Evolutionary conservation across 2,888 invertebrate genomes (phyloP).

Genomic region (Ophion ellenae): DNA sequence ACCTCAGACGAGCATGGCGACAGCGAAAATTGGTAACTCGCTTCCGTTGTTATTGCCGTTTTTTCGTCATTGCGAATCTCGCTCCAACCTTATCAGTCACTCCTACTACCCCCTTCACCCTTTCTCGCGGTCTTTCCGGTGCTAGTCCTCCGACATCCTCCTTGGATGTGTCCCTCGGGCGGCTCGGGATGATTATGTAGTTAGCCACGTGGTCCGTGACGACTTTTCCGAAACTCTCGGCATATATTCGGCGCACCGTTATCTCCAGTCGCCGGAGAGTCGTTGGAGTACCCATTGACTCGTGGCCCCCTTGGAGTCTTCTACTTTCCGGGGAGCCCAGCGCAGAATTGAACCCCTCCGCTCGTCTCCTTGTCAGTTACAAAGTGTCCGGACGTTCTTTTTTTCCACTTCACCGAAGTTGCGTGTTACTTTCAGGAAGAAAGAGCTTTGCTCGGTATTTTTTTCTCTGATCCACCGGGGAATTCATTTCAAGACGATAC

Average conservation of each 20-base stretch:
- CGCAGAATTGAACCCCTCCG: background rate
- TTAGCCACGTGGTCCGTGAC: slow-evolving; percentile 52
- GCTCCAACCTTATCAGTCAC: background rate
- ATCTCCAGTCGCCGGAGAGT: slow-evolving; percentile 61
- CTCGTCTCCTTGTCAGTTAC: slow-evolving; percentile 47
- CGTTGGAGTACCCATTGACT: slow-evolving; percentile 53
- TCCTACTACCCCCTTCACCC: slow-evolving; percentile 5
- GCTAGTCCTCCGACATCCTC: slow-evolving; percentile 9
- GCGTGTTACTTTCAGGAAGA: background rate
- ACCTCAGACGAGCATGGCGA: background rate
- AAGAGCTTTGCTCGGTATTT: slow-evolving; percentile 2
- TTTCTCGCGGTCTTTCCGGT: slow-evolving; percentile 11
- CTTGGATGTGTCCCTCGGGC: slow-evolving; percentile 46
- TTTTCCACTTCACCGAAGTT: slow-evolving; percentile 26
- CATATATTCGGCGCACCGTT: slow-evolving; percentile 33
- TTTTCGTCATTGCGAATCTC: slow-evolving; percentile 13
- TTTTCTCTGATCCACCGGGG: slow-evolving; percentile 2
- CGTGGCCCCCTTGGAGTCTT: slow-evolving; percentile 19
- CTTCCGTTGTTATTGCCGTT: slow-evolving; percentile 34
- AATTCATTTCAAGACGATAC: slow-evolving; percentile 4
- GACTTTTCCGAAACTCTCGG: slow-evolving; percentile 31
- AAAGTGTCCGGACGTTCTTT: slow-evolving; percentile 46
- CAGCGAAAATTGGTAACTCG: slow-evolving; percentile 15
- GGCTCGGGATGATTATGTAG: slow-evolving; percentile 54
- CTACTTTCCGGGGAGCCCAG: background rate